Evolutionary conservation across 23 tunicate species (phyloP), one percentile per base, ranked within the genome.

Genomic region (Botrylloides violaceus): DNA sequence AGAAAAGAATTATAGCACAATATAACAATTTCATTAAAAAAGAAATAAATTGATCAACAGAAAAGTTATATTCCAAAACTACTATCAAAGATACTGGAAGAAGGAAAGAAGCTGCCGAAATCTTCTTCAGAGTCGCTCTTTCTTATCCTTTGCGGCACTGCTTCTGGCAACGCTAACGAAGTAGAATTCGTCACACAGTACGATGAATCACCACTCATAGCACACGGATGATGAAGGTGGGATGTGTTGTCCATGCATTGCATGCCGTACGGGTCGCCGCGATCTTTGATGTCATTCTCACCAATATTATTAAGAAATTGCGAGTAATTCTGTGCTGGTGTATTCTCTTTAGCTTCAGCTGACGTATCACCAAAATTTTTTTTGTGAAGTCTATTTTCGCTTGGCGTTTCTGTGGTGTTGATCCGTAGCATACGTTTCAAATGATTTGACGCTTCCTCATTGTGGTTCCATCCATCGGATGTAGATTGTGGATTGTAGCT

Each of bases 371-470:
- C 32, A 24, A 25, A 20, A n/a, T 18, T 1, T 26, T 29, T 29
- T 1, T 49, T 21, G 58, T 49, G 20, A 19, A 20, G 20, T 49
- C 58, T 19, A 25, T 60, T 18, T 18, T 15, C 29, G 18, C 18
- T 20, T 60, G 23, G 65, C 26, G 29, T 29, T 25, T 26, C 29
- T 22, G 36, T 36, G 74, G 36, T 30, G 58, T 32, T 20, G 22
- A 68, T 43, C 22, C 29, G 36, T 28, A 68, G 28, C 43, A 68
- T 68, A 4, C 32, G 57, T 26, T 68, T 68, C 21, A 68, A 32
- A 37, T 68, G 74, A 68, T 37, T 68, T 28, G 74, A 39, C 26
- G 74, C 74, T 9, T 32, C 37, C 37, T 68, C 74, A 28, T 68
- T 68, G 32, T 53, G 37, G n/a, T 22, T 68, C 30, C 24, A 43